These are phyloP conservation scores for Columbina picui DNA, from an alignment of 2,113 vertebrate genomes.

Conservation along the genomic window DNA sequence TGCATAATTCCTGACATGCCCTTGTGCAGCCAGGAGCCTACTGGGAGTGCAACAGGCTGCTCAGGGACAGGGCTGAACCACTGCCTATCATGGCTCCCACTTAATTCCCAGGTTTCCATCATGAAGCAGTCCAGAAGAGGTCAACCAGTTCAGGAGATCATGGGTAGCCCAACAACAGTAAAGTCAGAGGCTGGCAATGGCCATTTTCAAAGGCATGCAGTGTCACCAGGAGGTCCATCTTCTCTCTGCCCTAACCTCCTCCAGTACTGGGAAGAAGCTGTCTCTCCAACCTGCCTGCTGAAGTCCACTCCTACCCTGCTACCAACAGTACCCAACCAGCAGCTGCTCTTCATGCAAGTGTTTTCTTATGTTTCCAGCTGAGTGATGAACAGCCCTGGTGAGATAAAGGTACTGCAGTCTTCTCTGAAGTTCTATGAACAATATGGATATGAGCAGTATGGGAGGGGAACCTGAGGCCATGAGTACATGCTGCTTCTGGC, in stretches of 20 bases:
- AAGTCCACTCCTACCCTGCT: not conserved
- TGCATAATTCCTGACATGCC: conserved; percentile 24
- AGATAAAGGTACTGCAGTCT: not conserved
- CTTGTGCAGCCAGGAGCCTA: not conserved
- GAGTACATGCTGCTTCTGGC: not conserved
- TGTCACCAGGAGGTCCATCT: not conserved
- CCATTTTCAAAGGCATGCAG: not conserved
- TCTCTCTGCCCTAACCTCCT: not conserved
- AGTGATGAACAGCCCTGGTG: not conserved
- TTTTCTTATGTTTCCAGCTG: not conserved
- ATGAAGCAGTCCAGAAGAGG: not conserved
- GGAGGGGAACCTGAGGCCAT: not conserved
- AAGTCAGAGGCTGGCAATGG: not conserved
- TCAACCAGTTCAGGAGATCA: not conserved
- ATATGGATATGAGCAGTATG: not conserved
- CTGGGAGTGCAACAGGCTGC: not conserved
- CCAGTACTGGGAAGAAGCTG: not conserved
- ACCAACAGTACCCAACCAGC: not conserved
- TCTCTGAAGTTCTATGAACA: not conserved
- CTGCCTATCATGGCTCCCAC: not conserved
- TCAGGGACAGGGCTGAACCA: not conserved
- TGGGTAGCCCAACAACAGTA: not conserved
- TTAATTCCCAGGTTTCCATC: not conserved
- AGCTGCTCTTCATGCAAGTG: not conserved
- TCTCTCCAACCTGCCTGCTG: not conserved